These are phyloP conservation scores for Amphiprion percula DNA, from an alignment of 2,113 vertebrate genomes.

Conservation along the genomic window DNA sequence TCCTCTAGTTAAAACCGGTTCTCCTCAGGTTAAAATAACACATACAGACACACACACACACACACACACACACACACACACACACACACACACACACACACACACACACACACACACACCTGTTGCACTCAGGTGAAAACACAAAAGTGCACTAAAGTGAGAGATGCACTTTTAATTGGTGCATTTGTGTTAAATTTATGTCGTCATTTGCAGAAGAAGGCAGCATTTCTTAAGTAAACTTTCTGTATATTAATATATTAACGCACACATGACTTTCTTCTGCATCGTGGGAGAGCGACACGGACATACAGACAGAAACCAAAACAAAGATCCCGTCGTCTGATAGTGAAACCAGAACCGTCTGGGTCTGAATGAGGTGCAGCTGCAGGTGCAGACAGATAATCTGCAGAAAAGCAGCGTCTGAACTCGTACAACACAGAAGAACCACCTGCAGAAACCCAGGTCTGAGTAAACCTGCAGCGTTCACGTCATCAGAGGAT, in stretches of 20 bases:
- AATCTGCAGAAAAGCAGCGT: not conserved
- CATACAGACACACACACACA: no score
- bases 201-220: no score
- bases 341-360: not conserved
- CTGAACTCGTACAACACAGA: not conserved
- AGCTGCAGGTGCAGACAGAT: conserved; percentile 7
- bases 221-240: no score
- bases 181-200: no score
- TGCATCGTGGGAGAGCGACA: no score
- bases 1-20: not conserved
- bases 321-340: not conserved
- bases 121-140: no score
- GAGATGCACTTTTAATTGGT: no score
- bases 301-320: not conserved
- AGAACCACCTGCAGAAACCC: not conserved
- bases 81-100: no score
- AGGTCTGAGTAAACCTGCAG: not conserved
- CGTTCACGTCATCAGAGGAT: not conserved
- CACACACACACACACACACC: no score
- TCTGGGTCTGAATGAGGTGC: not conserved
- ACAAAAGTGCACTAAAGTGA: no score
- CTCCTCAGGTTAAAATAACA: not conserved
- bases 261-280: not conserved
- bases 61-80: no score
- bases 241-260: no score